Percentiles rank a stretch among this genome's conserved stretches.
Evolutionary conservation across 2,797 vertebrate species (phyloP).

Genomic region (Morus bassanus): DNA sequence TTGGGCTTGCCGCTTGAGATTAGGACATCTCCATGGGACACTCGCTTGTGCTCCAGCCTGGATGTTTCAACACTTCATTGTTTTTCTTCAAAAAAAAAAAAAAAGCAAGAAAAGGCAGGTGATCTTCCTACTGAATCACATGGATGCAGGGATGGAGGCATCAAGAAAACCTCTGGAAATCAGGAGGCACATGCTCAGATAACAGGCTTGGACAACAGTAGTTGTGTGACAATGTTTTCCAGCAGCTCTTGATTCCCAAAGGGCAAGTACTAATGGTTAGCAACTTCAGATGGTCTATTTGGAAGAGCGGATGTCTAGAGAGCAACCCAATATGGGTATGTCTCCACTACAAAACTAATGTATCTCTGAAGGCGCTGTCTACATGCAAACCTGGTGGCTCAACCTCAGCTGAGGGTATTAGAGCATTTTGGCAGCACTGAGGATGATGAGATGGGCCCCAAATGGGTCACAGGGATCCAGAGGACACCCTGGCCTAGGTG

Average conservation of each 20-base stretch:
- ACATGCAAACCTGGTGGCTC: not conserved
- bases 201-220: not conserved
- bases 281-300: not conserved
- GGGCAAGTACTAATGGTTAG: not conserved
- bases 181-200: not conserved
- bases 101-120: not conserved
- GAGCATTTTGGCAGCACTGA: not conserved
- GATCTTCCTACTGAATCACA: not conserved
- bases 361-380: not conserved
- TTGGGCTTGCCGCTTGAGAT: not conserved
- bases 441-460: not conserved
- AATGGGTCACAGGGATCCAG: not conserved
- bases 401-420: not conserved
- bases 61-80: not conserved
- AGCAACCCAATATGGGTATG: fast-evolving
- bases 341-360: not conserved
- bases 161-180: not conserved
- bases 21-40: not conserved
- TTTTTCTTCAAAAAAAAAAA: not conserved
- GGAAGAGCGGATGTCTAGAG: not conserved
- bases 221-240: not conserved
- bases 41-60: not conserved
- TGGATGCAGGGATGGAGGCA: not conserved
- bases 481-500: not conserved
- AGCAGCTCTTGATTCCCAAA: not conserved